Evolutionary conservation across 2,113 vertebrate genomes (phyloP), one percentile per base, ranked within the genome.

Genomic region (Cynoglossus semilaevis): DNA sequence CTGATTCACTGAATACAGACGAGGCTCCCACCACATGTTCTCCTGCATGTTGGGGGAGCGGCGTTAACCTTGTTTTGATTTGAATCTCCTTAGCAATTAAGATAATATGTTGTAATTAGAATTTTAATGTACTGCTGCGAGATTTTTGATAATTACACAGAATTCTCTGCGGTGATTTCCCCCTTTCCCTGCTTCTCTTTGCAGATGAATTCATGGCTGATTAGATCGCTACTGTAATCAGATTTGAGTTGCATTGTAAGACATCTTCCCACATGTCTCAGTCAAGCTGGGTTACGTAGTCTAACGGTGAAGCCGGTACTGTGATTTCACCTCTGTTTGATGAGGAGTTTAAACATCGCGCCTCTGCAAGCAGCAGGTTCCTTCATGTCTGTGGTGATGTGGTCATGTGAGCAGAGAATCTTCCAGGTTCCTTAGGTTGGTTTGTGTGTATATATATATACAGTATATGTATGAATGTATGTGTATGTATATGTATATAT

Each of bases 31-130:
- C 79, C 83, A 75, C 82, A 74, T 81, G 57, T 83, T 83, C 77
- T 74, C 65, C 48, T 58, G 74, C 79, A 78, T 78, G 85, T 85
- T 85, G 85, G 82, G 80, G 79, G 84, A 85, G 81, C 84, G 46
- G 77, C 63, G 68, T 79, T 88, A 88, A 88, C 88, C 87, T 87
- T 89, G 85, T 87, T 89, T 90, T 88, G 87, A 91, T 90, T 88
- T 85, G 83, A 85, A 88, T 87, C 89, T 88, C 84, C 84, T 85
- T 80, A 77, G 83, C 86, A 87, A 89, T 91, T 90, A 90, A 86
- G 85, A 88, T 88, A 89, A 89, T 90, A 90, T 80, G 83, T 83
- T 82, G 77, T 91, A 88, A 91, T 91, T 89, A 88, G 80, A 88
- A 83, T 88, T 89, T 86, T 89, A 88, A 89, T 89, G 82, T 80